These are phyloP conservation scores for Acronicta psi DNA, from an alignment of 2,888 invertebrate species.

Conservation along the genomic window DNA sequence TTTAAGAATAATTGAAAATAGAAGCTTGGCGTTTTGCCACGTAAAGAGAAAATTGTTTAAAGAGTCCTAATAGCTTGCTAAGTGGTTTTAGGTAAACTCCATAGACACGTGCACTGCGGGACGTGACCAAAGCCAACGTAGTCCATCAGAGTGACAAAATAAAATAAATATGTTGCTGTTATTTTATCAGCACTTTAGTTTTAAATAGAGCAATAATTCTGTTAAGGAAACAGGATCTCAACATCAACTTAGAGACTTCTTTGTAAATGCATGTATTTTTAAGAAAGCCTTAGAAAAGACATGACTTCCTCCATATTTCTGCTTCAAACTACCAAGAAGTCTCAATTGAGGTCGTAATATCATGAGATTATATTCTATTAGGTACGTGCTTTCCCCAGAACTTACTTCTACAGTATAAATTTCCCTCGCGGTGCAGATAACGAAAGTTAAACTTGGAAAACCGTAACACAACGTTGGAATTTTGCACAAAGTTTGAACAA, in stretches of 20 bases:
- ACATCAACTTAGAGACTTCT: background rate
- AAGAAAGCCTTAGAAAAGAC: background rate
- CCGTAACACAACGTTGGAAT: constrained; percentile 5
- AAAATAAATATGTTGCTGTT: too few relatives aligned
- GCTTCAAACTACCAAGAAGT: background rate
- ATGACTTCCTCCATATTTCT: background rate
- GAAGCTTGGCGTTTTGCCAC: too few relatives aligned
- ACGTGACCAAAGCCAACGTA: too few relatives aligned
- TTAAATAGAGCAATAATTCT: too few relatives aligned
- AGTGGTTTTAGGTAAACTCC: too few relatives aligned
- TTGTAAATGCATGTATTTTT: too few relatives aligned
- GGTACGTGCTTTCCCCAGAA: background rate
- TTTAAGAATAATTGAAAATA: too few relatives aligned
- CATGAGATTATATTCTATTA: constrained; percentile 6
- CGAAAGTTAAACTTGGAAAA: background rate
- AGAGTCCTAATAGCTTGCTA: too few relatives aligned
- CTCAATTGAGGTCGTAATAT: background rate
- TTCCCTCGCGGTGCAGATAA: background rate
- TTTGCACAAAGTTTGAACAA: constrained; percentile 31
- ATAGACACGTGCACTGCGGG: too few relatives aligned
- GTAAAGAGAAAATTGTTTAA: too few relatives aligned
- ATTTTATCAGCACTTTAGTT: too few relatives aligned
- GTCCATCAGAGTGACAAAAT: too few relatives aligned
- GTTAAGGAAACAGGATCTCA: background rate
- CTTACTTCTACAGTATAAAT: background rate